Evolutionary conservation across 1,140 invertebrate species (phyloP).

Genomic region (Calliphora vicina): DNA sequence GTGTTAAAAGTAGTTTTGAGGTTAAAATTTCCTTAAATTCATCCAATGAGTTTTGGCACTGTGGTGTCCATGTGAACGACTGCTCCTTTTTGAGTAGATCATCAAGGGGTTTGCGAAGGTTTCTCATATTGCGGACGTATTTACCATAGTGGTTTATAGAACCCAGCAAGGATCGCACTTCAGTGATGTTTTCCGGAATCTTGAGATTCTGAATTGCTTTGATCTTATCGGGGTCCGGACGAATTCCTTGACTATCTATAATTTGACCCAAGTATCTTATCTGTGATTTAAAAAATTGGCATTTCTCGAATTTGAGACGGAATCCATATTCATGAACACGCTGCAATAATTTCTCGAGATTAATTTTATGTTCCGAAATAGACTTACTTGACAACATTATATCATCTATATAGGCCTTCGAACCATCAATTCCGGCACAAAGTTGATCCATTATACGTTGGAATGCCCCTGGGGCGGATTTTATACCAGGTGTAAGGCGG

Average conservation of each 20-base stretch:
- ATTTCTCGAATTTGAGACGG: background rate
- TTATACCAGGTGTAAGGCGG: background rate
- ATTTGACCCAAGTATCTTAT: background rate
- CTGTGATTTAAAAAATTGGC: background rate
- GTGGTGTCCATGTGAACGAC: background rate
- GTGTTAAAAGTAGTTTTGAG: background rate
- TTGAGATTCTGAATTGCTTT: background rate
- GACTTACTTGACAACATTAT: background rate
- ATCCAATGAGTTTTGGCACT: background rate
- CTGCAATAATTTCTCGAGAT: constrained; percentile 7
- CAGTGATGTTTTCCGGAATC: background rate
- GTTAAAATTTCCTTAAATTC: background rate
- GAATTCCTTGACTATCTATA: background rate
- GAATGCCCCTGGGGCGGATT: constrained; percentile 3
- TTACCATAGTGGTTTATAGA: background rate
- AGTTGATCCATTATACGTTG: background rate
- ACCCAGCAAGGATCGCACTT: background rate
- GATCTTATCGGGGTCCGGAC: background rate
- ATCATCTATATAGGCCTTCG: background rate
- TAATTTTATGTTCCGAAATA: constrained; percentile 52
- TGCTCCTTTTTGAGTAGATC: background rate
- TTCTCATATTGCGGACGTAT: background rate
- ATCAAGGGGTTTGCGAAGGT: background rate
- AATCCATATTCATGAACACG: background rate
- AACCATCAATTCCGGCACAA: background rate